Base-by-base conservation (phyloP, 2,113 vertebrate species). In the Chlamydotis undulata region DNA sequence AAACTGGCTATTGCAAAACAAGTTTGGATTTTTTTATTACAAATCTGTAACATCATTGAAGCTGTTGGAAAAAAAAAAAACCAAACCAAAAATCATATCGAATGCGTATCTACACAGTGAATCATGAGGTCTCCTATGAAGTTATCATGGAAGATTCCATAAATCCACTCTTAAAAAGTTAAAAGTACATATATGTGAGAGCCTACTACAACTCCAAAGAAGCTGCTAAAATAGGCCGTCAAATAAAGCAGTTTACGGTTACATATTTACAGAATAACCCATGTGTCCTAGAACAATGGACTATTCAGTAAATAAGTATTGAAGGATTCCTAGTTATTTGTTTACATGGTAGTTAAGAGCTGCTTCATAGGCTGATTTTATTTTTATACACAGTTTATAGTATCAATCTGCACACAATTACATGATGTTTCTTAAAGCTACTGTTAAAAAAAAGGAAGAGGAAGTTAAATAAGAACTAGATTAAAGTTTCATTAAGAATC, bases 401-500 rank as follows among this genome's bases (percentile, higher is more conserved):
- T 80, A 90, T 94, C 94, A 95, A 94, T 95, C 95, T 96, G 97
- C 96, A 97, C 83, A 96, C 90, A 97, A 92, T 97, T 96, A 96
- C 70, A 90, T 95, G 86, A 94, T 68, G 69, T 73, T 96, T 96
- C 85, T 85, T 95, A 95, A 97, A 97, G 96, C 93, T 96, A 97
- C 85, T 92, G 75, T 94, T 97, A 89, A 95, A 97, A 97, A 97
- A 97, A 97, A 97, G 94, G 63, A 94, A 92, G 83, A 92, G 88
- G 95, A 97, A 97, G 96, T 97, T 89, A 96, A 94, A 91, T 93
- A 96, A 95, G 97, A 98, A 97, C 97, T 97, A 98, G 96, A 97
- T 97, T 98, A 98, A 98, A 98, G 78, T 96, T 96, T 97, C 95
- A 97, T 97, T 93, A 96, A 97, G 96, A 97, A 97, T 97, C 95